Conservation (phyloP, 1,140 invertebrate genomes). For the Oedothorax gibbosus region DNA sequence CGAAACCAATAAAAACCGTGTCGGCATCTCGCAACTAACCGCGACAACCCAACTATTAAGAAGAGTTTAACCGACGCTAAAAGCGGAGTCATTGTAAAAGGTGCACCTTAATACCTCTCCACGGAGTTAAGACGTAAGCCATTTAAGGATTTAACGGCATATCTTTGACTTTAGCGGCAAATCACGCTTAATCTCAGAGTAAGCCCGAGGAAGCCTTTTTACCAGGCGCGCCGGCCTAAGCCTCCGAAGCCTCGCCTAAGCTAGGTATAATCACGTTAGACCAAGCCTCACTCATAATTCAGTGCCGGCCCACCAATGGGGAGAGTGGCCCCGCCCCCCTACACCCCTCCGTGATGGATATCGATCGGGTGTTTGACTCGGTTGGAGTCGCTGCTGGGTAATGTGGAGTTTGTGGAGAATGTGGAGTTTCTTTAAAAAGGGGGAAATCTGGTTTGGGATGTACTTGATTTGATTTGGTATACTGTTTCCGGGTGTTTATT, state of each 20-base stretch:
- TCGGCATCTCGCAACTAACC: conserved; percentile 36
- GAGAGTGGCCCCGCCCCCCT: conserved; percentile 37
- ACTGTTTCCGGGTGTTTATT: too few species aligned
- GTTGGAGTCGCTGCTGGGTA: too few species aligned
- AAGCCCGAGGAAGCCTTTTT: conserved; percentile 58
- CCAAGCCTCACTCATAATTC: conserved; percentile 59
- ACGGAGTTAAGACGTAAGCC: conserved; percentile 58
- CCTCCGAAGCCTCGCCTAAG: conserved; percentile 61
- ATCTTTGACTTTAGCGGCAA: conserved; percentile 62
- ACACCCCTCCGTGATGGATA: conserved; percentile 21
- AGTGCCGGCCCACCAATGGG: conserved; percentile 51
- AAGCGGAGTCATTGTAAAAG: conserved; percentile 47
- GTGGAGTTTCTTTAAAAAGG: too few species aligned
- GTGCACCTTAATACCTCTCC: conserved; percentile 56
- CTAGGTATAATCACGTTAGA: conserved; percentile 62
- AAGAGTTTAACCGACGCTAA: conserved; percentile 52
- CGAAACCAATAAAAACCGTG: conserved; percentile 44
- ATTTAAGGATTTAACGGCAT: conserved; percentile 61
- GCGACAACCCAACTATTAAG: conserved; percentile 58
- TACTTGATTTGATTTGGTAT: too few species aligned
- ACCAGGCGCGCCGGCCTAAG: conserved; percentile 50
- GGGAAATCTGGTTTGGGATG: too few species aligned
- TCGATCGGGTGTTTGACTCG: conserved; percentile 5
- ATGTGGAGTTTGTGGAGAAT: too few species aligned
- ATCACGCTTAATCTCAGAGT: conserved; percentile 56